These are phyloP conservation scores for Eumacrocentrus americanus DNA, from an alignment of 2,888 invertebrate genomes.

Conservation along the genomic window DNA sequence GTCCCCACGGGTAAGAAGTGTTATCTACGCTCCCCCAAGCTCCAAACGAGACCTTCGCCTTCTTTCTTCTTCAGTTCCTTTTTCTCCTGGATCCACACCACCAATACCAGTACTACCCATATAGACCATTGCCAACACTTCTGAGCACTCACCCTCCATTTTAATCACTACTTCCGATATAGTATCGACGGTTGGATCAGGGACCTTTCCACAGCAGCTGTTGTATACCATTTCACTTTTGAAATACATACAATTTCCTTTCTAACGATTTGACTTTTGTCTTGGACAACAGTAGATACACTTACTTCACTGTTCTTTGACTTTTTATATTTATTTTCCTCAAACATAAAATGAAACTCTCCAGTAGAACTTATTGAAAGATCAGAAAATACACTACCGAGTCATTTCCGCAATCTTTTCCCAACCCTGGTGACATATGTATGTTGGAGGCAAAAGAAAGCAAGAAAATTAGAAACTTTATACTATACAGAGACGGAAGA, in stretches of 20 bases:
- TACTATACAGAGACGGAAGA: too few relatives aligned
- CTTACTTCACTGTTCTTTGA: background rate
- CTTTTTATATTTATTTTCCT: background rate
- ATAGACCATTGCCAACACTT: too few relatives aligned
- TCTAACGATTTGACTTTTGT: background rate
- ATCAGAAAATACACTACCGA: background rate
- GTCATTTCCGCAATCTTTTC: slow-evolving; percentile 6
- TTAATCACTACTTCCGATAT: slow-evolving; percentile 54
- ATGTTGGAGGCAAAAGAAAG: background rate
- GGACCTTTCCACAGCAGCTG: slow-evolving; percentile 33
- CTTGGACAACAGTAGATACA: background rate
- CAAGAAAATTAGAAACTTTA: background rate
- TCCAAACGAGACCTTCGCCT: slow-evolving; percentile 44
- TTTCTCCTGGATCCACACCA: slow-evolving; percentile 24
- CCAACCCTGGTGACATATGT: background rate
- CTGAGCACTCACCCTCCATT: slow-evolving; percentile 47
- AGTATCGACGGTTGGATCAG: slow-evolving; percentile 48
- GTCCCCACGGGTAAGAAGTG: slow-evolving; percentile 55
- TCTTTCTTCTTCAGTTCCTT: slow-evolving; percentile 12
- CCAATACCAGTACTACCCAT: slow-evolving; percentile 27
- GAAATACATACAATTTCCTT: background rate
- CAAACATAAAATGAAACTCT: too few relatives aligned
- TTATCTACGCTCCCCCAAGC: slow-evolving; percentile 54
- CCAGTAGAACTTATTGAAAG: too few relatives aligned
- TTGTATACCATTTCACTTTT: background rate